Evolutionary conservation across 1,140 invertebrate species (phyloP), one percentile per base, ranked within the genome.

Genomic region (Thalassaphorura encarpata): DNA sequence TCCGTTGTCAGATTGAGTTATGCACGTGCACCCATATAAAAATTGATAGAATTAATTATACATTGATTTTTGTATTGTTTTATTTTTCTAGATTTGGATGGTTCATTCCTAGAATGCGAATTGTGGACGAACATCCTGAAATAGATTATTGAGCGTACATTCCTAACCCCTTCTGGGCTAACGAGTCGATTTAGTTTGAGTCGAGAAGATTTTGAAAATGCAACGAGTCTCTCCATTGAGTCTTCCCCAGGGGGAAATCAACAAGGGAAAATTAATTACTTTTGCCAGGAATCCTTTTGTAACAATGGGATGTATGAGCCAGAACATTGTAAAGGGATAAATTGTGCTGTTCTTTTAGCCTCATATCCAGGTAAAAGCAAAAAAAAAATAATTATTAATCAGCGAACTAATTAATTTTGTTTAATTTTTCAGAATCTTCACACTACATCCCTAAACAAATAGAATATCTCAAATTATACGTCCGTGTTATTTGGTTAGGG

Each of bases 51-150:
- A 21, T 21, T 6, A 24, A 42, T 36, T 41, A 27, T 28, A 19
- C 42, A 46, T 11, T 29, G 21, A 16, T 23, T 8, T 24, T 16
- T 29, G 23, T 41, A 16, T 39, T 39, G 21, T 21, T 16, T 24
- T 2, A 42, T 19, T 23, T 40, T 33, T 53, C 4, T 66, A 78
- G 83, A 52, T 83, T 83, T 67, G 81, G 82, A 4, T 87, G 84
- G 83, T 87, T 82, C 64, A 76, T 85, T 40, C 81, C 80, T 0
- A 62, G 66, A n/a, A 52, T 43, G 28, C 33, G 48, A 1, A 31
- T 29, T 3, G 61, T 69, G 15, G 52, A 69, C 27, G 67, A 64
- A 19, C 56, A 56, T 23, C 47, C 50, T 3, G 43, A 41, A 19
- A 50, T 63, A 2, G 61, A 52, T 57, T 69, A 56, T 63, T 80